Evolutionary conservation across 1,140 invertebrate genomes (phyloP).

Genomic region (Leptonema lineaticorne): DNA sequence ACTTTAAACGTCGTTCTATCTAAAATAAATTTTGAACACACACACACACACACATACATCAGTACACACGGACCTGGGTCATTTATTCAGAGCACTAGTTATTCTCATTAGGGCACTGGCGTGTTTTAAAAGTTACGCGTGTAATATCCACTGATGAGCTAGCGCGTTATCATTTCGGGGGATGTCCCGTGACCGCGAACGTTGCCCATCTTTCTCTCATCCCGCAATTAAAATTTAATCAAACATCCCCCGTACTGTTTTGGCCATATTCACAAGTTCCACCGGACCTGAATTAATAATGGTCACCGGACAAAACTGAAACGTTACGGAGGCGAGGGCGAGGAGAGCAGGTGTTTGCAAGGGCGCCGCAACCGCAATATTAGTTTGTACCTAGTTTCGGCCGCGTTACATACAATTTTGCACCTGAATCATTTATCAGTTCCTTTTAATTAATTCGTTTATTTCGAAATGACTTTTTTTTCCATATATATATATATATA

Average conservation of each 20-base stretch:
- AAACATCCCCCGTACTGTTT: not conserved
- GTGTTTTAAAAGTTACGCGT: not conserved
- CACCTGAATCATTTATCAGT: constrained; percentile 9
- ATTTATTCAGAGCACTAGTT: not conserved
- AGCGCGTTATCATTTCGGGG: too few species aligned
- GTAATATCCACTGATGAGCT: too few species aligned
- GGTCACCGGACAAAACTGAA: not conserved
- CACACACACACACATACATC: not conserved
- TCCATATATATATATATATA: too few species aligned
- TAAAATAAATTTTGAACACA: too few species aligned
- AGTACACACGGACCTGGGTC: not conserved
- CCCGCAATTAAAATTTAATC: constrained; percentile 12
- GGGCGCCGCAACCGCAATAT: not conserved
- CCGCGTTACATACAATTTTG: not conserved
- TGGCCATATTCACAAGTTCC: not conserved
- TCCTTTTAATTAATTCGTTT: not conserved
- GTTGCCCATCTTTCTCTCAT: not conserved
- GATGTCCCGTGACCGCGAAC: not conserved
- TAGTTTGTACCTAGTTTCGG: constrained; percentile 6
- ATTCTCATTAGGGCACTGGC: too few species aligned
- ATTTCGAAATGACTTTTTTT: too few species aligned
- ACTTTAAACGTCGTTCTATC: too few species aligned
- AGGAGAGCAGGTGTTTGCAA: not conserved
- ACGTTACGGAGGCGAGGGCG: not conserved
- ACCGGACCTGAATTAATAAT: constrained; percentile 5